A percentile compares a stretch with the other conserved stretches of the same genome.
These are phyloP conservation scores for Tetramorium simillimum DNA, from an alignment of 1,140 invertebrate species.

Conservation along the genomic window DNA sequence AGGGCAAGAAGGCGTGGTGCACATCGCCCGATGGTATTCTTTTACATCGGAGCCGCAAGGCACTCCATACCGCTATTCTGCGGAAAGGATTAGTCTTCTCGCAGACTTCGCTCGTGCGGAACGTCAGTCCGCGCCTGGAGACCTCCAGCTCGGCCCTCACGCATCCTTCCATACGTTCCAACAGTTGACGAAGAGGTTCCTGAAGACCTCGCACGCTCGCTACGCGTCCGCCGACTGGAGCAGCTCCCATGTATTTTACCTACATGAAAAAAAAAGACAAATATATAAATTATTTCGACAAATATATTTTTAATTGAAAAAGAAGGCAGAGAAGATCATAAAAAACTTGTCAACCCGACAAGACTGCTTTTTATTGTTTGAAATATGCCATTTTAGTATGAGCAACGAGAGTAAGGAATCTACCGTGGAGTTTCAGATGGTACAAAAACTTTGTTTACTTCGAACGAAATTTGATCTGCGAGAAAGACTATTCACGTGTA, in stretches of 20 bases:
- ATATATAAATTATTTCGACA: background rate
- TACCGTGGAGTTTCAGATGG: background rate
- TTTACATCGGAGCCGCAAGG: constrained; percentile 78
- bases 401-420: background rate
- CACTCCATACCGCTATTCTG: constrained; percentile 95
- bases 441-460: background rate
- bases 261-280: constrained; percentile 71
- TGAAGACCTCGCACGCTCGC: constrained; percentile 93
- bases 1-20: constrained; percentile 92
- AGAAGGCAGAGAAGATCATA: constrained; percentile 6
- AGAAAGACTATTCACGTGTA: background rate
- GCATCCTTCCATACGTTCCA: constrained; percentile 78
- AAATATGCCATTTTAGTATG: background rate
- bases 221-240: constrained; percentile 91
- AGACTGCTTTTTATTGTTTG: background rate
- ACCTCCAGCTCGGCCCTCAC: constrained; percentile 82
- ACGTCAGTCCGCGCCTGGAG: constrained; percentile 81
- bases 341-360: background rate
- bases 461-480: background rate
- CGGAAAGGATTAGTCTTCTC: constrained; percentile 89
- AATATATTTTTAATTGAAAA: background rate
- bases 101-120: constrained; percentile 77
- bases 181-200: constrained; percentile 91
- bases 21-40: constrained; percentile 74
- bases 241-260: constrained; percentile 93